These are phyloP conservation scores for Pitta sordida DNA, from an alignment of 2,113 vertebrate genomes.

Conservation along the genomic window DNA sequence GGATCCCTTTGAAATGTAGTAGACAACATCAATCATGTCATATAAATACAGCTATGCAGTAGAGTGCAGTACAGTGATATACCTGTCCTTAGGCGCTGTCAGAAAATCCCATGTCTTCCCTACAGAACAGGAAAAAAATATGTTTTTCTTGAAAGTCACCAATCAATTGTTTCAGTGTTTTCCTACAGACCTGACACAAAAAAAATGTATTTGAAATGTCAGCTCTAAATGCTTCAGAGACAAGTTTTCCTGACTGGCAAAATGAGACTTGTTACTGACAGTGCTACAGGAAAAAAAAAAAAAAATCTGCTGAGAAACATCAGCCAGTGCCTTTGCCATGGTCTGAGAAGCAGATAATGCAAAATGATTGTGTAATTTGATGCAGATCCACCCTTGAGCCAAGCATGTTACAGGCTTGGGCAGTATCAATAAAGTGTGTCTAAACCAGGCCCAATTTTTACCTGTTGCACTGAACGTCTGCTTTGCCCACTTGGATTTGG, in stretches of 20 bases:
- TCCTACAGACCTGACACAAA: not conserved
- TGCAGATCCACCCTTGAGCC: not conserved
- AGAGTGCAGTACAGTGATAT: not conserved
- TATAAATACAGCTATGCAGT: not conserved
- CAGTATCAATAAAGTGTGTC: not conserved
- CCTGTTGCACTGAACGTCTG: not conserved
- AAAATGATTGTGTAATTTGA: not conserved
- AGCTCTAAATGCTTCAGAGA: not conserved
- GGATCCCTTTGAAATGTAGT: not conserved
- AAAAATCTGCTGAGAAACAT: not conserved
- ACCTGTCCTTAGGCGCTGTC: not conserved
- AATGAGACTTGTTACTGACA: not conserved
- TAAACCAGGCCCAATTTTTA: not conserved
- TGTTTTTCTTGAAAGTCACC: not conserved
- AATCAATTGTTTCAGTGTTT: not conserved
- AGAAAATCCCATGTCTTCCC: not conserved
- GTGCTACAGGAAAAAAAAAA: not conserved
- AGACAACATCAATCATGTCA: not conserved
- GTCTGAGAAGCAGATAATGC: not conserved
- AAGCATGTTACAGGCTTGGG: not conserved
- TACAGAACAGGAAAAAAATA: not conserved
- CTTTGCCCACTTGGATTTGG: not conserved
- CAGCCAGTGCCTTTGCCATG: not conserved
- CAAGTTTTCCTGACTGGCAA: not conserved
- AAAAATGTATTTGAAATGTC: constrained; percentile 2